Evolutionary conservation across 2,888 invertebrate species (phyloP), one percentile per base, ranked within the genome.

Genomic region (Hypomecis atomaria): DNA sequence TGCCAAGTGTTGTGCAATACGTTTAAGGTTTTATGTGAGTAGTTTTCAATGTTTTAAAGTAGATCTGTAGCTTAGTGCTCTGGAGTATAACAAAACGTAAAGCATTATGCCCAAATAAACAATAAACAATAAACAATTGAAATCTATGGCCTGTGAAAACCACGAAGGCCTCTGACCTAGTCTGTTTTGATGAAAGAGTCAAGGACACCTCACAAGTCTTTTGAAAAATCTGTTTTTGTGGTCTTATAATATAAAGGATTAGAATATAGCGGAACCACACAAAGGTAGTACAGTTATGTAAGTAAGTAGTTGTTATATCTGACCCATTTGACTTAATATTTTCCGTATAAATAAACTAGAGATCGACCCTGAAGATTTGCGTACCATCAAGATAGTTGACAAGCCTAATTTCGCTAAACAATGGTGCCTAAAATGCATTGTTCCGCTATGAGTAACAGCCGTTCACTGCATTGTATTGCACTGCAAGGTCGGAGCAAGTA

Each of bases 391-490:
- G 62, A 57, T 53, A 62, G 40, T 34, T 56, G 66, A 62, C 56
- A 62, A 66, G 56, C 49, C 44, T 50, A 60, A 53, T 62, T 62
- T 66, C 59, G 57, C 54, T 50, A 66, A 59, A 66, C 66, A 62
- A 66, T 66, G 52, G 55, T 48, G 48, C 36, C 53, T 13, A 48
- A 62, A 52, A 62, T 6, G 62, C 52, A 62, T 62, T 62, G 62
- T 62, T 52, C 62, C 62, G 66, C 59, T 59, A 47, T 62, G 52
- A 66, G 62, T 52, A 60, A 64, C 55, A 49, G 33, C 54, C 56
- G 43, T 37, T 58, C 55, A 55, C 55, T 66, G 66, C 53, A 62
- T 62, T 66, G 66, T 61, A 54, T 65, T 59, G 65, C 65, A 62
- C 6, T 55, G 59, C 66, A 66, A 66, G 66, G 66, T 66, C 59